These are phyloP conservation scores for Atethmia centrago DNA, from an alignment of 2,888 invertebrate genomes.

Conservation along the genomic window DNA sequence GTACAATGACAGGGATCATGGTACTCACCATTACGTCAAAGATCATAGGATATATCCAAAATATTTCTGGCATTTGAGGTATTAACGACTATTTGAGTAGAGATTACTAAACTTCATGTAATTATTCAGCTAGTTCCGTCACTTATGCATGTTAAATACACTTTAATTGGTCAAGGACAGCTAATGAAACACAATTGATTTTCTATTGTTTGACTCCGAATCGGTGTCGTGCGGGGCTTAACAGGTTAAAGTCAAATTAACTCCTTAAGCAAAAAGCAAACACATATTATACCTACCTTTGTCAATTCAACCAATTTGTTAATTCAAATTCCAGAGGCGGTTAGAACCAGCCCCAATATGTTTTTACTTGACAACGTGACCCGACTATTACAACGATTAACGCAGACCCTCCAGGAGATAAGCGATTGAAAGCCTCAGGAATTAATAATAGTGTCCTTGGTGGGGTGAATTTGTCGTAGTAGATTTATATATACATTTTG, in stretches of 20 bases:
- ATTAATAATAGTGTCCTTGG: slow-evolving; percentile 32
- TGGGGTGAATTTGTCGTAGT: slow-evolving; percentile 29
- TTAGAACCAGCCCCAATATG: slow-evolving; percentile 37
- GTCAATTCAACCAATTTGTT: slow-evolving; percentile 21
- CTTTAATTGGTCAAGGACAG: too few relatives aligned
- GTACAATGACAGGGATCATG: too few relatives aligned
- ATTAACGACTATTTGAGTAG: not conserved
- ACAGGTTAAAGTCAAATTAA: too few relatives aligned
- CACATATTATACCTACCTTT: too few relatives aligned
- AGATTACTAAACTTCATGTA: not conserved
- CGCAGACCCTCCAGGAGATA: slow-evolving; percentile 44
- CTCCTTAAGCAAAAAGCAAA: slow-evolving; percentile 6
- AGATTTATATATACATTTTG: slow-evolving; percentile 19
- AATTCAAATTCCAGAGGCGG: slow-evolving; percentile 38
- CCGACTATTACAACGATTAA: slow-evolving; percentile 46
- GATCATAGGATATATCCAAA: not conserved
- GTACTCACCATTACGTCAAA: not conserved
- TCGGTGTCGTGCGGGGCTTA: too few relatives aligned
- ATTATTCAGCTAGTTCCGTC: not conserved
- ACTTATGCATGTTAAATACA: not conserved
- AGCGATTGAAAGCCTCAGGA: slow-evolving; percentile 41
- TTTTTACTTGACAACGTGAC: slow-evolving; percentile 55
- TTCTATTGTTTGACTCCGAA: too few relatives aligned
- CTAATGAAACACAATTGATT: too few relatives aligned
- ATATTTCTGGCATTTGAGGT: not conserved